Conservation (phyloP, 1,140 invertebrate species). For the Thalassaphorura encarpata region DNA sequence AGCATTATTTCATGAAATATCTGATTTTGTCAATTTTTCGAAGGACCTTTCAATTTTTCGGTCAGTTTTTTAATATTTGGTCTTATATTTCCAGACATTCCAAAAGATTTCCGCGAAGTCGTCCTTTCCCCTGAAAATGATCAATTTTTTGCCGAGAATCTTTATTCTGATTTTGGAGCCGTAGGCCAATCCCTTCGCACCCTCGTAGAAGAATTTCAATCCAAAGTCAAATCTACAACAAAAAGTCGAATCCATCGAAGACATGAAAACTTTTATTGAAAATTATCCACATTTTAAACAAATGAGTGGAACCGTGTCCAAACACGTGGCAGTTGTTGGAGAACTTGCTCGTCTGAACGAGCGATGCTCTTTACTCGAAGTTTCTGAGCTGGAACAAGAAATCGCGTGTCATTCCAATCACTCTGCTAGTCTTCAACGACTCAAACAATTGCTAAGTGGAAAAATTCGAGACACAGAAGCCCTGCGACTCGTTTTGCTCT, state of each 20-base stretch:
- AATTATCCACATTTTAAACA: slow-evolving; percentile 98
- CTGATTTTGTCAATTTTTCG: no score
- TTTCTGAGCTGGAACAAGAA: slow-evolving; percentile 96
- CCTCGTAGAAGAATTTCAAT: slow-evolving; percentile 96
- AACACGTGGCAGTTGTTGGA: slow-evolving; percentile 92
- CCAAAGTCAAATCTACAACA: slow-evolving; percentile 86
- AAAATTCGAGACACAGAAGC: slow-evolving; percentile 70
- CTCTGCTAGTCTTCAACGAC: slow-evolving; percentile 64
- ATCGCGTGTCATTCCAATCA: slow-evolving; percentile 88
- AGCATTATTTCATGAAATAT: no score
- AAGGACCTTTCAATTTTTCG: no score
- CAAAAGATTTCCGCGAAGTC: slow-evolving; percentile 81
- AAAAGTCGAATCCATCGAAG: slow-evolving; percentile 94
- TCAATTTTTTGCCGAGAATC: slow-evolving; percentile 94
- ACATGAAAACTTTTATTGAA: slow-evolving; percentile 99
- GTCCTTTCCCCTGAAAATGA: slow-evolving; percentile 92
- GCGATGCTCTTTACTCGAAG: slow-evolving; percentile 67
- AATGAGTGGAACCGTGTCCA: slow-evolving; percentile 95
- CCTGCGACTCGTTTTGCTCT: slow-evolving; percentile 78
- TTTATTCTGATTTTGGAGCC: slow-evolving; percentile 95
- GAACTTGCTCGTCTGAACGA: slow-evolving; percentile 80
- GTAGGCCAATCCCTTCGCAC: slow-evolving; percentile 95
- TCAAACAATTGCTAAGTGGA: slow-evolving; percentile 60
- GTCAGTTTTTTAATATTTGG: not conserved
- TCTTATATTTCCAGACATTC: slow-evolving; percentile 36